Evolutionary conservation across 35 echinoderm and acorn worm genomes (phyloP).

Genomic region (Ptychodera flava): DNA sequence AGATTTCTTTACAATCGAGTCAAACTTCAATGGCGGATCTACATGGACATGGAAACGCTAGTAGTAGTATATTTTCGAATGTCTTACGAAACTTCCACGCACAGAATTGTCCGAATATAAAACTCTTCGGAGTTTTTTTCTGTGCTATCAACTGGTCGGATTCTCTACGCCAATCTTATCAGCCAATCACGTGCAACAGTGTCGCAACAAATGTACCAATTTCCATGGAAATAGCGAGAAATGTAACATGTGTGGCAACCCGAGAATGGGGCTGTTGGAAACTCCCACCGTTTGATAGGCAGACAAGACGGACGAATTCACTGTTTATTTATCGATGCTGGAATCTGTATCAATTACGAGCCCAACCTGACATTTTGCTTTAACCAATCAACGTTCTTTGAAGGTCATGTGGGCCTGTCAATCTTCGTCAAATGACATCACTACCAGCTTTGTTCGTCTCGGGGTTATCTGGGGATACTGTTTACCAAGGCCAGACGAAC

Average conservation of each 20-base stretch:
- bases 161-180: not conserved
- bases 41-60: not conserved
- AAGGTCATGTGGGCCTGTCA: not conserved
- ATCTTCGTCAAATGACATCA: not conserved
- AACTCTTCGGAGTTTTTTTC: not conserved
- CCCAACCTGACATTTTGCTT: not conserved
- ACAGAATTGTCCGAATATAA: not conserved
- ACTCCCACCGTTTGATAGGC: not conserved
- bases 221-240: constrained; percentile 1
- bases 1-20: not conserved
- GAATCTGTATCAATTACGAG: not conserved
- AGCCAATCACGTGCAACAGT: not conserved
- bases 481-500: not conserved
- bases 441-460: not conserved
- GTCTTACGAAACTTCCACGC: not conserved
- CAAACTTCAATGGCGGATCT: not conserved
- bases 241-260: not conserved
- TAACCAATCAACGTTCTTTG: not conserved
- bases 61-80: not conserved
- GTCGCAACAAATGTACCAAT: not conserved
- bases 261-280: not conserved
- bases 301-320: not conserved
- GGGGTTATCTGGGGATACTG: not conserved
- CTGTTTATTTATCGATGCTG: not conserved
- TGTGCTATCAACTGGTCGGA: not conserved